phyloP scores from a whole-genome alignment of 2,797 vertebrate species.

The Eospalax fontanierii region DNA sequence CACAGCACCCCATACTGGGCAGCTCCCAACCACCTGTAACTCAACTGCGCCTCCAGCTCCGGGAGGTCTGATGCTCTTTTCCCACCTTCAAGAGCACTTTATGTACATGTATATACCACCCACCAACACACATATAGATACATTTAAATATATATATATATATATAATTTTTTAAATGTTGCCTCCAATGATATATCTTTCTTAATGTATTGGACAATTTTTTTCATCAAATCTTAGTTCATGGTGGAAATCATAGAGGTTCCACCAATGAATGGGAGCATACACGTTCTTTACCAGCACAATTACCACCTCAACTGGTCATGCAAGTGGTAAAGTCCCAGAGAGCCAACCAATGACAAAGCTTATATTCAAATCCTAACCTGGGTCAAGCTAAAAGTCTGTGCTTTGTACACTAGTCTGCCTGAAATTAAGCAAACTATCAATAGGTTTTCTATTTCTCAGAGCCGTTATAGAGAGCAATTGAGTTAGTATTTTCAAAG shows the following conservation, averaged over 20 bases:
- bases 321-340: background rate
- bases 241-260: background rate
- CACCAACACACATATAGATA: background rate
- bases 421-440: background rate
- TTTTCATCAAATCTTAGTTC: constrained; percentile 56
- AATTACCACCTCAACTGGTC: background rate
- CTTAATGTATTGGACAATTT: constrained; percentile 18
- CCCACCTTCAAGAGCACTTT: background rate
- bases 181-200: constrained; percentile 39
- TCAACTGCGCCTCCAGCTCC: too few species aligned
- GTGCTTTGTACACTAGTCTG: background rate
- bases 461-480: background rate
- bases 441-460: constrained; percentile 1
- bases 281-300: background rate
- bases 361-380: background rate
- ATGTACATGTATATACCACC: background rate
- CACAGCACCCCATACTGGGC: too few species aligned
- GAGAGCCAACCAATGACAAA: background rate
- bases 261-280: background rate
- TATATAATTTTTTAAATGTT: background rate
- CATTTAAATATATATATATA: background rate
- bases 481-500: constrained; percentile 48
- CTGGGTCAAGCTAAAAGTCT: background rate
- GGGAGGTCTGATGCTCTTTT: background rate
- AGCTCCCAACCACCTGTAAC: background rate